Evolutionary conservation across 2,888 invertebrate species (phyloP), one percentile per base, ranked within the genome.

Genomic region (Drosophila leonis): DNA sequence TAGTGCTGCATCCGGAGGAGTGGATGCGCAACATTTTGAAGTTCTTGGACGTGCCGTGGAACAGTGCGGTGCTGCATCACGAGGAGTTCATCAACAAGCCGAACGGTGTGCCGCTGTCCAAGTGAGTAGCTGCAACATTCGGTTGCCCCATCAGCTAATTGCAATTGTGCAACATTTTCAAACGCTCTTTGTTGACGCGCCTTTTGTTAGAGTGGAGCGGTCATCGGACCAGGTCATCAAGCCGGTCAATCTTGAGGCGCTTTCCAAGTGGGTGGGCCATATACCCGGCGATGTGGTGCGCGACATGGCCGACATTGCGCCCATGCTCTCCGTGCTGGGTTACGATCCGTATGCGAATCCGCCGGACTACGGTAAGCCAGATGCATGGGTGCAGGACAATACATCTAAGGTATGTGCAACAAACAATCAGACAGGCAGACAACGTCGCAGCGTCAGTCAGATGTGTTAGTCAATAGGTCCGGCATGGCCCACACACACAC

Each of bases 171-270:
- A 13, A 31, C 3, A 9, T 52, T 80, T 78, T 78, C 67, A 35
- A 39, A 44, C 44, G 20, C 1, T 49, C 13, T 31, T n/a, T 9
- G 4, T 12, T 31, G 12, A 31, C 5, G n/a, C 29, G 29, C 10
- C 18, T 18, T 29, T 93, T 44, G 27, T 6, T 56, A 98, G 98
- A 94, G 98, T 98, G 92, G 99, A 99, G 94, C 95, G 98, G 73
- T 98, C 98, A 54, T 98, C 98, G 75, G 99, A 99, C 94, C 99
- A 99, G 95, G 98, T 99, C 88, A 98, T 99, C 93, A 98, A 99
- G 91, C 98, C 99, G 15, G 97, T 99, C 72, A 99, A 99, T 94
- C 94, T 98, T 91, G 99, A 99, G 93, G 99, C 99, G 54, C 94
- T 99, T 77, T 95, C 96, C 89, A 98, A 97, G 94, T 98, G 98